These are phyloP conservation scores for Syngnathus acus DNA, from an alignment of 2,797 vertebrate genomes.

Conservation along the genomic window DNA sequence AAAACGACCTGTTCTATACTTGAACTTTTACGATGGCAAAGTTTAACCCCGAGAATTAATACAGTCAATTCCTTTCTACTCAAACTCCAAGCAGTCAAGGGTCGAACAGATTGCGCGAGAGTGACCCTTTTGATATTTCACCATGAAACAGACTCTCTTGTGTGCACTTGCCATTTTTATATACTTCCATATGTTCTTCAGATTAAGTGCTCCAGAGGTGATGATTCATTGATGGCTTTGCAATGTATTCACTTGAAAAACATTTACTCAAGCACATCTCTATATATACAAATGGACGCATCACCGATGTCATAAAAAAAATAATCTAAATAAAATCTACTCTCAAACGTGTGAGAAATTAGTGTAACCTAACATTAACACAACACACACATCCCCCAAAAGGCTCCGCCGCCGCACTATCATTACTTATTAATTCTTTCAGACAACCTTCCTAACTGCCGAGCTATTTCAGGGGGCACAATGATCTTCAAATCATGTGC, in stretches of 20 bases:
- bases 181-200: neutral
- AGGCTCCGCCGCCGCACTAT: conserved; percentile 20
- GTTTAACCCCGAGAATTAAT: too few species aligned
- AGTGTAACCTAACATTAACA: neutral
- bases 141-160: neutral
- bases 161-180: neutral
- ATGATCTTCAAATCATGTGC: conserved; percentile 54
- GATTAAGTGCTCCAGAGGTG: neutral
- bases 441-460: conserved; percentile 40
- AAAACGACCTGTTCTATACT: too few species aligned
- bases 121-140: neutral
- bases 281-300: conserved; percentile 14
- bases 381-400: conserved; percentile 13
- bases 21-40: too few species aligned
- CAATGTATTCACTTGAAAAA: conserved; percentile 31
- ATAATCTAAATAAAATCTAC: neutral
- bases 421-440: conserved; percentile 49
- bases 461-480: conserved; percentile 47
- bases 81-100: too few species aligned
- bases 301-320: neutral
- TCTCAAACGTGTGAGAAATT: neutral
- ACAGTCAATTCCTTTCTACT: too few species aligned
- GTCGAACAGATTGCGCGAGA: neutral
- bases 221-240: conserved; percentile 9
- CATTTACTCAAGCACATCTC: conserved; percentile 27